Base-by-base conservation (phyloP, 2,888 invertebrate species). In the Prosapia bicincta region DNA sequence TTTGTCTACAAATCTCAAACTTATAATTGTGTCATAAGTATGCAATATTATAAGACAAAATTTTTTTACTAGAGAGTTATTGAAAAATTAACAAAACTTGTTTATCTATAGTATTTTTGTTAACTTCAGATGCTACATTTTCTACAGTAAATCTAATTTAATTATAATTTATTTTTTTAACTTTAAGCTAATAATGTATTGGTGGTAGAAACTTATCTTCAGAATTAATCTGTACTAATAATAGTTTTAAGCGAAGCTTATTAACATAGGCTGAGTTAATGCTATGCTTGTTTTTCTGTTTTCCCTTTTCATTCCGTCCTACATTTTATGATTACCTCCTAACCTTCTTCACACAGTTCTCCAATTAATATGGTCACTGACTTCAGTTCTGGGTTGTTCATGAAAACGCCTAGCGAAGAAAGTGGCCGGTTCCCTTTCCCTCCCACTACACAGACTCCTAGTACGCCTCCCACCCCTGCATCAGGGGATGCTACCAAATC, bases 291-390 rank as follows among this genome's bases (percentile, higher is more conserved):
- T 71, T 75, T 75, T 75, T 67, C 68, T 68, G 38, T 71, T 69
- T 69, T 2, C 24, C 24, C 15, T 24, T n/a, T 24, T 69, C 26
- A 28, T 69, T 26, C 28, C 28, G 26, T 3, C 24, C 26, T 25
- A 32, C 32, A 69, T 32, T 69, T 30, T 30, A 15, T n/a, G n/a
- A n/a, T n/a, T n/a, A n/a, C n/a, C n/a, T 23, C 38, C 69, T 26
- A 26, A 23, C n/a, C 30, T 25, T 30, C 24, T 28, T 32, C 69
- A 15, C 24, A 83, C 85, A 95, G 95, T 88, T 95, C 95, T 84
- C 95, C 95, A 84, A 95, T 95, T 88, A 95, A 95, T 90, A 90
- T 97, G 90, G 96, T 96, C 87, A 91, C 89, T 85, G 97, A 97
- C 90, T 94, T 97, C 88, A 95, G 97, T 86, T 94, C 95, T 84